Percentiles rank a stretch among this genome's conserved stretches.
Conservation (phyloP, 2,113 vertebrate species). For the Leptodactylus fuscus region DNA sequence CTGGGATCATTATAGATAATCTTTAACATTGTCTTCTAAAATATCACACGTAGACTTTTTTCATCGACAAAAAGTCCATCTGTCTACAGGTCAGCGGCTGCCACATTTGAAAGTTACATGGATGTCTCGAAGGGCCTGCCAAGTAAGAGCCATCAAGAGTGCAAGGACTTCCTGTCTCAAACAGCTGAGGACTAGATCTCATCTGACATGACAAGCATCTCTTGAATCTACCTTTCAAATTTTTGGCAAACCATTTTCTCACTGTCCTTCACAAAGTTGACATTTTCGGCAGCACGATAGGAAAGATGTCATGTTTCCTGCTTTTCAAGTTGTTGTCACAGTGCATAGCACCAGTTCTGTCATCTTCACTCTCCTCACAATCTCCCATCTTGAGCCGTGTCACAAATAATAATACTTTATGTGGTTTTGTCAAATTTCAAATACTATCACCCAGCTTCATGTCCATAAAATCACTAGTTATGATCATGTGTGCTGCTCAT, state of each 20-base stretch:
- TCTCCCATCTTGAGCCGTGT: conserved; percentile 82
- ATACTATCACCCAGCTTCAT: conserved; percentile 69
- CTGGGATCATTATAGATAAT: background rate
- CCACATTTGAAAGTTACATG: conserved; percentile 70
- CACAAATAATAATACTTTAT: conserved; percentile 86
- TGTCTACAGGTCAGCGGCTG: conserved; percentile 73
- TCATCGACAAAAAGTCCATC: conserved; percentile 65
- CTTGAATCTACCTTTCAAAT: conserved; percentile 81
- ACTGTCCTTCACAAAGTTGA: conserved; percentile 86
- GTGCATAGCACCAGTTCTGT: conserved; percentile 87
- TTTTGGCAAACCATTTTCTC: conserved; percentile 84
- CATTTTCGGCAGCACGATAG: conserved; percentile 81
- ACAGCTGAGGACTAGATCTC: conserved; percentile 78
- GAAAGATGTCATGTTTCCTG: conserved; percentile 85
- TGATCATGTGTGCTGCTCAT: conserved; percentile 70
- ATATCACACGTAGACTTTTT: background rate
- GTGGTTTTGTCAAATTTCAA: conserved; percentile 72
- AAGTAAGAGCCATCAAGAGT: conserved; percentile 72
- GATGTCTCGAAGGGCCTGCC: conserved; percentile 72
- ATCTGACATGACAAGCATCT: conserved; percentile 81
- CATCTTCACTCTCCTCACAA: conserved; percentile 87
- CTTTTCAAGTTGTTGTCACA: conserved; percentile 89
- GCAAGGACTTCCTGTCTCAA: conserved; percentile 67
- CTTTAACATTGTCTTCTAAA: background rate
- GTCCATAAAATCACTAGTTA: conserved; percentile 67